A percentile compares a stretch with the other conserved stretches of the same genome.
These are phyloP conservation scores for Drosophila cyrtoloma DNA, from an alignment of 2,888 invertebrate species.

Conservation along the genomic window DNA sequence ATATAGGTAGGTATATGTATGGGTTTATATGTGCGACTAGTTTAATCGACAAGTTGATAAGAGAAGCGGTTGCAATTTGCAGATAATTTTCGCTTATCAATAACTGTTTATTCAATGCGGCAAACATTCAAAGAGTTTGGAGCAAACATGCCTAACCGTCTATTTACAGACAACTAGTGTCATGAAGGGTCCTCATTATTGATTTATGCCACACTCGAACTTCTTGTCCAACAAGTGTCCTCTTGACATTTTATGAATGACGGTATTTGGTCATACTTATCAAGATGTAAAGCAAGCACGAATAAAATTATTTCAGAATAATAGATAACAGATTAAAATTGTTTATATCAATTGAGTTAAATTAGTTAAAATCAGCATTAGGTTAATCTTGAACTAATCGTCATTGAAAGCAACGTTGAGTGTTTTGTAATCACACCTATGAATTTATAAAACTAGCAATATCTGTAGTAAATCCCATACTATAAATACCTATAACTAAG, in stretches of 20 bases:
- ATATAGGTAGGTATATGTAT: conserved; percentile 32
- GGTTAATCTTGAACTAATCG: not conserved
- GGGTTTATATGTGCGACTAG: conserved; percentile 31
- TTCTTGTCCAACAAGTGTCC: not conserved
- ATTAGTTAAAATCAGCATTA: not conserved
- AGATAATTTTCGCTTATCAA: conserved; percentile 58
- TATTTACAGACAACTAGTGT: conserved; percentile 34
- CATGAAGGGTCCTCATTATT: conserved; percentile 35
- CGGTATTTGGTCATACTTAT: not conserved
- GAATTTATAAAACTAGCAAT: not conserved
- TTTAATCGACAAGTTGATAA: conserved; percentile 62
- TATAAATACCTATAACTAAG: conserved; percentile 4
- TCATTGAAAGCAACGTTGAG: not conserved
- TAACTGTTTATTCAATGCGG: conserved; percentile 49
- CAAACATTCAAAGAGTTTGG: conserved; percentile 38
- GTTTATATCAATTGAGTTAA: not conserved
- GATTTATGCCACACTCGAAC: conserved; percentile 33
- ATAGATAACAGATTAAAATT: not conserved
- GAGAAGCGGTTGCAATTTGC: conserved; percentile 43
- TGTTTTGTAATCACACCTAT: not conserved
- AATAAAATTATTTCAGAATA: not conserved
- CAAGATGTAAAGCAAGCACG: not conserved
- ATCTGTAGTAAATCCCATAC: conserved; percentile 12
- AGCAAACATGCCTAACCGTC: conserved; percentile 13
- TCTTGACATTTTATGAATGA: not conserved